Conservation (phyloP, 2,113 vertebrate species). For the Chaetorhynchus papuensis region DNA sequence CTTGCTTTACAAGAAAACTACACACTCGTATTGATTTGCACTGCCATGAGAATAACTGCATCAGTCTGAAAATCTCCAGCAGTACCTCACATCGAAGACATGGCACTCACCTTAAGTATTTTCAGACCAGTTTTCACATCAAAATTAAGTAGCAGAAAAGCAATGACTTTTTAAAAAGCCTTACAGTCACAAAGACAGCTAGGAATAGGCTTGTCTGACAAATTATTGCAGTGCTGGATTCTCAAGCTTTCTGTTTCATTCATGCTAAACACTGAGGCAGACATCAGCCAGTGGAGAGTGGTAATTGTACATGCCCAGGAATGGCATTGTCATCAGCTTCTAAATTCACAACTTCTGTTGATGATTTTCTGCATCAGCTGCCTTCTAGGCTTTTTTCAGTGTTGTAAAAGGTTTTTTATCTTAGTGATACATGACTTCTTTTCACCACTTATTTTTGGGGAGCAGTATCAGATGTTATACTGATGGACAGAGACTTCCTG, state of each 20-base stretch:
- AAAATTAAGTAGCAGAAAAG: background rate
- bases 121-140: background rate
- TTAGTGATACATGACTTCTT: background rate
- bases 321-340: background rate
- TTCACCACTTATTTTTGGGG: background rate
- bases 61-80: background rate
- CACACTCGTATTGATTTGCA: background rate
- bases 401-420: background rate
- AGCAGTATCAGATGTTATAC: background rate
- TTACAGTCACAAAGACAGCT: background rate
- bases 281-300: background rate
- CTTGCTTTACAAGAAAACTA: background rate
- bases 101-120: background rate
- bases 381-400: background rate
- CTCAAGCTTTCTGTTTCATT: background rate
- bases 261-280: background rate
- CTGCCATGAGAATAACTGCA: background rate
- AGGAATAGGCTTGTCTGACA: background rate
- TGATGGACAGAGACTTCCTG: background rate
- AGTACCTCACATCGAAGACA: background rate
- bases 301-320: background rate
- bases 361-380: background rate
- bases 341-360: background rate
- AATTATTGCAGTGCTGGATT: background rate
- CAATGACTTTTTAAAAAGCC: background rate